Conservation (phyloP, 2,797 vertebrate species). For the Falco naumanni region DNA sequence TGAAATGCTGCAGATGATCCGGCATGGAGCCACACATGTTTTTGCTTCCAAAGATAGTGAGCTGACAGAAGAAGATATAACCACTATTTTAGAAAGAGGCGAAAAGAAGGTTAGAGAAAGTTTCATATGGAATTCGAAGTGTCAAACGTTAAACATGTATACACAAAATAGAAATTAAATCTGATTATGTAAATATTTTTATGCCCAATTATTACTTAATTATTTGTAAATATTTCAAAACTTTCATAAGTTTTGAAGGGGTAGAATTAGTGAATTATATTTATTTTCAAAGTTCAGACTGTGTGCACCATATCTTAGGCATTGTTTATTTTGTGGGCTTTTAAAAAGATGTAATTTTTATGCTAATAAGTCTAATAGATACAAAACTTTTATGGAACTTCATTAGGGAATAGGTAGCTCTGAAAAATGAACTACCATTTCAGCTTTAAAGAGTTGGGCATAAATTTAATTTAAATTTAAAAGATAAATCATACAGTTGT, state of each 20-base stretch:
- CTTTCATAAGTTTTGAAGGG: background rate
- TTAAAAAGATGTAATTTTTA: background rate
- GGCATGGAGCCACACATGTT: constrained; percentile 87
- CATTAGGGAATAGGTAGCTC: background rate
- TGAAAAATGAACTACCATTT: background rate
- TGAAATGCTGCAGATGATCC: constrained; percentile 91
- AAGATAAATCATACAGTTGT: background rate
- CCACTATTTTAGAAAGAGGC: constrained; percentile 86
- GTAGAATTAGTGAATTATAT: background rate
- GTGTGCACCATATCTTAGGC: background rate
- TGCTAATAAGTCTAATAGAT: background rate
- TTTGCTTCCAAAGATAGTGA: constrained; percentile 90
- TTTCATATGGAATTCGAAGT: background rate
- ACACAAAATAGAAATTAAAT: background rate
- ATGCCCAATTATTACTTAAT: background rate
- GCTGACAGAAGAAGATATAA: constrained; percentile 87
- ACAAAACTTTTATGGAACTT: background rate
- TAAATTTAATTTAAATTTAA: background rate
- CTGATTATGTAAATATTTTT: background rate
- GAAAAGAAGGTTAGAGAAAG: constrained; percentile 84
- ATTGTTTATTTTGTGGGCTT: background rate
- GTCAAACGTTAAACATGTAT: background rate
- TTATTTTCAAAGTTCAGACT: background rate
- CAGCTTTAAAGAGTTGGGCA: background rate
- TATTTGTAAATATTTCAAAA: background rate